phyloP scores from a whole-genome alignment of 2,113 vertebrate species.

The Lampris megalopsis region DNA sequence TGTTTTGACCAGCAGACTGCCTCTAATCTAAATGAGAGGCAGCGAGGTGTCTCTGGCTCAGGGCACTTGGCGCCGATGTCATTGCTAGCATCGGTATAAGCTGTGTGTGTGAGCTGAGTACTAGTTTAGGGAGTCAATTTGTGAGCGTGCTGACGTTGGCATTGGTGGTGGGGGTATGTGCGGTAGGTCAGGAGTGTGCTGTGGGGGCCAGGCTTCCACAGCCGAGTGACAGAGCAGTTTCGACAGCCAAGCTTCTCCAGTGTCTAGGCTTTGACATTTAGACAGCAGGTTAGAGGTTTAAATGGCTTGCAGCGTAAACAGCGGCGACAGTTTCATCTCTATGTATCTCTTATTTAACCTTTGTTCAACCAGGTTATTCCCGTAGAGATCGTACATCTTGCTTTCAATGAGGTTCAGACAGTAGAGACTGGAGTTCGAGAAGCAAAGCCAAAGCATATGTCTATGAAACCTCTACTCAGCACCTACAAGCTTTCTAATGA shows the following conservation, averaged over 20 bases:
- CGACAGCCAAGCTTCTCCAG: slow-evolving; percentile 28
- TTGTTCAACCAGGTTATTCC: not conserved
- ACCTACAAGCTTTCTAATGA: not conserved
- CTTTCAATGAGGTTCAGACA: not conserved
- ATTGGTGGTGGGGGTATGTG: slow-evolving; percentile 36
- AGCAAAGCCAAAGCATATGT: not conserved
- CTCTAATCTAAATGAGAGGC: slow-evolving; percentile 66
- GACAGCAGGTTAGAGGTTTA: slow-evolving; percentile 29
- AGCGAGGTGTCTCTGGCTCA: slow-evolving; percentile 52
- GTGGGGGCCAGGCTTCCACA: slow-evolving; percentile 30
- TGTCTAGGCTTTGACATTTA: slow-evolving; percentile 30
- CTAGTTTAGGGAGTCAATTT: slow-evolving; percentile 59
- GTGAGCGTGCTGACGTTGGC: slow-evolving; percentile 51
- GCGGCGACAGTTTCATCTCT: not conserved
- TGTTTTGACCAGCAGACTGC: slow-evolving; percentile 51
- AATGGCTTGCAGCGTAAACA: not conserved
- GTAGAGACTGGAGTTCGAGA: not conserved
- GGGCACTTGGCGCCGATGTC: slow-evolving; percentile 57
- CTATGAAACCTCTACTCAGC: not conserved
- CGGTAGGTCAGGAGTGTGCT: slow-evolving; percentile 35
- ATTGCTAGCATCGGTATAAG: slow-evolving; percentile 49
- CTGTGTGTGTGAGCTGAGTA: slow-evolving; percentile 51
- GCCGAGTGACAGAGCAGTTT: slow-evolving; percentile 34
- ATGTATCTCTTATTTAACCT: not conserved
- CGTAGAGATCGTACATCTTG: not conserved